Evolutionary conservation across 2,888 invertebrate species (phyloP), one percentile per base, ranked within the genome.

Genomic region (Epinotia bilunana): DNA sequence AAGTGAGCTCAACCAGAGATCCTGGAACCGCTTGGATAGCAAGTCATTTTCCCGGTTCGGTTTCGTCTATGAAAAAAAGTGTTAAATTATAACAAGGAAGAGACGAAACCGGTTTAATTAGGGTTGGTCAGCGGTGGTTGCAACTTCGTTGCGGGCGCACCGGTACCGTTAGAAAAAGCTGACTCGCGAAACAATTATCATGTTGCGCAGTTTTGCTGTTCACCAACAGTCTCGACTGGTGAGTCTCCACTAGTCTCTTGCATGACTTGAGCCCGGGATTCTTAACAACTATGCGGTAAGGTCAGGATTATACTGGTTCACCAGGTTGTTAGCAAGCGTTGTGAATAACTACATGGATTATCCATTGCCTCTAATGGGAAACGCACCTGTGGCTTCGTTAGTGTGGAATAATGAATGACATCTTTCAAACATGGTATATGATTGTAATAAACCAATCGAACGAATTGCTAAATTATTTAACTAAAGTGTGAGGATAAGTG

Each of bases 101-200:
- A 49, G 49, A 16, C 49, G 16, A 49, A 53, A 53, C 53, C n/a
- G 53, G 53, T 53, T 53, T 16, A 49, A n/a, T 53, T 53, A 53
- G 53, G n/a, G 53, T 53, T 53, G 53, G 53, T n/a, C 53, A 28
- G 23, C 23, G 53, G 53, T 49, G 49, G 49, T 53, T 6, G n/a
- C 53, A 55, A 53, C 12, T 79, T 78, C 80, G 79, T 81, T 83
- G 81, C 82, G 20, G 60, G 80, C 81, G 80, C 83, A 84, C 87
- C 86, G 88, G 88, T 88, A 87, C 83, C 83, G 83, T 84, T 84
- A 86, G 82, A 83, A 81, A 82, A 84, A 84, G 84, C 86, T 85
- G 86, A 86, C 83, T 87, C 79, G 84, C 81, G 80, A 85, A 89
- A 88, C 87, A 88, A 90, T 90, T 89, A 88, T 85, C 82, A 81